phyloP scores from a whole-genome alignment of 1,140 invertebrate genomes.

The Dendrolimus punctatus region DNA sequence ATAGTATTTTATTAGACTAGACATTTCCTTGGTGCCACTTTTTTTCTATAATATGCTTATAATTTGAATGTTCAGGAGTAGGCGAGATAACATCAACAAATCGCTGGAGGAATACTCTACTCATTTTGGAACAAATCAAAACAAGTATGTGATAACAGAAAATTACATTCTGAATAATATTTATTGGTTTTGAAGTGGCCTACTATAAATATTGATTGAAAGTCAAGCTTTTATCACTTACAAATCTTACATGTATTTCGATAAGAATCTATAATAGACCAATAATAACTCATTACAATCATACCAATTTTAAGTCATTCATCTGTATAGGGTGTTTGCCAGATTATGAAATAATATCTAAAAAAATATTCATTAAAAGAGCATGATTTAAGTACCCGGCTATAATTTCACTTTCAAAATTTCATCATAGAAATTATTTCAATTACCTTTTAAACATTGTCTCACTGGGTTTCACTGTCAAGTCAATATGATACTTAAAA shows the following conservation, averaged over 20 bases:
- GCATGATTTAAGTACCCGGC: too few species aligned
- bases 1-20: too few species aligned
- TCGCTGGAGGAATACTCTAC: conserved; percentile 57
- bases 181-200: conserved; percentile 18
- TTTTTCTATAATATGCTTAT: conserved; percentile 15
- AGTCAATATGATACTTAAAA: too few species aligned
- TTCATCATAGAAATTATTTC: too few species aligned
- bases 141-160: conserved; percentile 57
- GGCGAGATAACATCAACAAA: conserved; percentile 58
- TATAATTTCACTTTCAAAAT: too few species aligned
- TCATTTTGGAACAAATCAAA: conserved; percentile 54
- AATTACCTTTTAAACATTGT: too few species aligned
- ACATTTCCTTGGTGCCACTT: too few species aligned
- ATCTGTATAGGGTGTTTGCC: not conserved
- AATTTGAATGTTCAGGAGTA: conserved; percentile 58
- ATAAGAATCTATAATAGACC: conserved; percentile 35
- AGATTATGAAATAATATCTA: too few species aligned
- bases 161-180: conserved; percentile 34
- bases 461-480: too few species aligned
- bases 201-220: conserved; percentile 49
- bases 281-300: not conserved
- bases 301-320: not conserved
- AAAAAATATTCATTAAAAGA: too few species aligned
- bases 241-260: conserved; percentile 10
- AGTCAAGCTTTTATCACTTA: conserved; percentile 8